These are phyloP conservation scores for Sisyra nigra DNA, from an alignment of 2,888 invertebrate species.

Conservation along the genomic window DNA sequence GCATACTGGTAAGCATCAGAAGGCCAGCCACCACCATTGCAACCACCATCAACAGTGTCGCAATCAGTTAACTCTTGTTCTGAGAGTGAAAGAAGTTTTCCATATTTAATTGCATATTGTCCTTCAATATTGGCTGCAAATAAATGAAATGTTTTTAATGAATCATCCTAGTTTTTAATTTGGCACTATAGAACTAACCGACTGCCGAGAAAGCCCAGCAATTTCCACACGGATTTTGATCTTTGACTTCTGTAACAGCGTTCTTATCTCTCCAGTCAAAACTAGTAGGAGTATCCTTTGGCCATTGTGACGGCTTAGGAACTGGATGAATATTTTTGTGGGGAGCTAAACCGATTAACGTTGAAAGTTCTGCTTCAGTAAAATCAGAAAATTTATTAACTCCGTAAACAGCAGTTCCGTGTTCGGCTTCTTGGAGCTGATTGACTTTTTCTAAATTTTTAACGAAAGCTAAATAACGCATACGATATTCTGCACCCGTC, in stretches of 20 bases:
- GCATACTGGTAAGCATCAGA: constrained; percentile 74
- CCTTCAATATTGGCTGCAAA: constrained; percentile 71
- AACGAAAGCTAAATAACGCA: constrained; percentile 57
- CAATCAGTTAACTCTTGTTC: constrained; percentile 96
- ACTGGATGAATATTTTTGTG: constrained; percentile 35
- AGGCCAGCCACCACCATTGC: constrained; percentile 61
- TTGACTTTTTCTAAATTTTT: constrained; percentile 59
- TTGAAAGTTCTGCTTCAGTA: constrained; percentile 48
- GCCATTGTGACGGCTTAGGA: constrained; percentile 39
- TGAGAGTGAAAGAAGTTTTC: constrained; percentile 65
- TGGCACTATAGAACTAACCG: too few species aligned
- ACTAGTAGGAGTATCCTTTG: constrained; percentile 44
- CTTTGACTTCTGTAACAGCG: constrained; percentile 74
- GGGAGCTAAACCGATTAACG: constrained; percentile 38
- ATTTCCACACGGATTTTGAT: constrained; percentile 79
- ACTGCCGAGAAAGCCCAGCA: constrained; percentile 78
- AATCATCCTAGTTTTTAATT: too few species aligned
- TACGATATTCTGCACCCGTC: constrained; percentile 33
- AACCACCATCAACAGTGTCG: constrained; percentile 79
- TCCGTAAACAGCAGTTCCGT: constrained; percentile 75
- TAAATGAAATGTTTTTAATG: too few species aligned
- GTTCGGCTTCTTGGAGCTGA: constrained; percentile 56
- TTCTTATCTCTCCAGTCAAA: constrained; percentile 79
- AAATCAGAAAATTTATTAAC: constrained; percentile 77
- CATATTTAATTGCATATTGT: constrained; percentile 70